Percentiles rank a stretch among this genome's conserved stretches.
Conservation (phyloP, 2,888 invertebrate genomes). For the Nemurella pictetii region DNA sequence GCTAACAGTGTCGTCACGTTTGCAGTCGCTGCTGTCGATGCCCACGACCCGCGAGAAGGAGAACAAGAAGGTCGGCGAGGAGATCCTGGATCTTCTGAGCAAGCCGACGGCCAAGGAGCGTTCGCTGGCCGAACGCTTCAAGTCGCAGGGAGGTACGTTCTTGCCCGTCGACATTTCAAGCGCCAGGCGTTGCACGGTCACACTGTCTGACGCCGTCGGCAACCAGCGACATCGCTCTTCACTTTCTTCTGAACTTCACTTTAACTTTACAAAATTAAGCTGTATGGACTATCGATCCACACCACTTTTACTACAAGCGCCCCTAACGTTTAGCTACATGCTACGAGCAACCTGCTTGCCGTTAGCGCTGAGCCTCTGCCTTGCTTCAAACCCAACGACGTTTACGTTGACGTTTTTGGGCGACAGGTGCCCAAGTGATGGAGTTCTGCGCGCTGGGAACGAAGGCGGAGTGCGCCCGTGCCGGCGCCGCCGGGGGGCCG, state of each 20-base stretch:
- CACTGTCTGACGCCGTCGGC: no score
- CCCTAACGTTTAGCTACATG: no score
- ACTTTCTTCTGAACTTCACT: no score
- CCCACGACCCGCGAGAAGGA: slow-evolving; percentile 95
- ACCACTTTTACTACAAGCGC: no score
- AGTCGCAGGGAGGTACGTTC: slow-evolving; percentile 94
- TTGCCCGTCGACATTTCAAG: slow-evolving; percentile 42
- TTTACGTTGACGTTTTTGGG: background rate
- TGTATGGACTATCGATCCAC: no score
- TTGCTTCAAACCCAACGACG: no score
- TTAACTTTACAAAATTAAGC: no score
- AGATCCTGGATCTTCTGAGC: slow-evolving; percentile 89
- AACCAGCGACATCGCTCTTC: no score
- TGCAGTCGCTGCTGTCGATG: slow-evolving; percentile 82
- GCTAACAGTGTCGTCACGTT: no score
- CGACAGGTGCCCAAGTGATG: slow-evolving; percentile 79
- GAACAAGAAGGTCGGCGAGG: slow-evolving; percentile 92
- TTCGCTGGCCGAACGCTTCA: slow-evolving; percentile 92
- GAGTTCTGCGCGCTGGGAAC: slow-evolving; percentile 98
- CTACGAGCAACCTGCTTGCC: no score
- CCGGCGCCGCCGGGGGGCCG: slow-evolving; percentile 52
- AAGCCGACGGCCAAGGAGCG: slow-evolving; percentile 96
- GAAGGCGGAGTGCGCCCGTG: slow-evolving; percentile 76
- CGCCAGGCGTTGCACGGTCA: slow-evolving; percentile 23
- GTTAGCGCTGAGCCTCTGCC: no score